A percentile compares a stretch with the other conserved stretches of the same genome.
phyloP scores from a whole-genome alignment of 2,797 vertebrate genomes.

The Melanotaenia pygmaea region DNA sequence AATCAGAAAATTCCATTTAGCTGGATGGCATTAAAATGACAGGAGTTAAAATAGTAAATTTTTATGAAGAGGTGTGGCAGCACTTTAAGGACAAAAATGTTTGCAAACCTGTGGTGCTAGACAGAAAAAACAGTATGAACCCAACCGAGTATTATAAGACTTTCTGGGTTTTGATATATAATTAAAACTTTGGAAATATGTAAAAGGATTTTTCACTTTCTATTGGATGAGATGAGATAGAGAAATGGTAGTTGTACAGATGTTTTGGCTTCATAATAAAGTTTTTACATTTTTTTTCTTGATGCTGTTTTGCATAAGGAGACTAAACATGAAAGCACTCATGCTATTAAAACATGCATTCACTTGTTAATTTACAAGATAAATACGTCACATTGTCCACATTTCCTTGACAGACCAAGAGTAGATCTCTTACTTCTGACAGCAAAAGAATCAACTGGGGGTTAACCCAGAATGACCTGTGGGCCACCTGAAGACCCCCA shows the following conservation, averaged over 20 bases:
- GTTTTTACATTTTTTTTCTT: neutral
- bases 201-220: neutral
- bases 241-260: neutral
- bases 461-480: constrained; percentile 73
- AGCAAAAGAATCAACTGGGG: constrained; percentile 71
- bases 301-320: constrained; percentile 2
- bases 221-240: neutral
- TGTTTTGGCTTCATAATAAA: neutral
- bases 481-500: constrained; percentile 74
- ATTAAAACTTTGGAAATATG: neutral
- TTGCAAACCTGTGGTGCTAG: too few species aligned
- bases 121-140: too few species aligned
- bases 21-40: neutral
- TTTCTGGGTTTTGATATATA: too few species aligned
- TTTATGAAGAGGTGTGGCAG: neutral
- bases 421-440: constrained; percentile 62
- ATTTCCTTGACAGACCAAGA: constrained; percentile 61
- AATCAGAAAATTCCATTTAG: neutral
- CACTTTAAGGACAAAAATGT: neutral
- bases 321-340: constrained; percentile 23
- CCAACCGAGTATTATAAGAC: too few species aligned
- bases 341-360: constrained; percentile 19
- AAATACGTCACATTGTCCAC: constrained; percentile 57
- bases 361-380: constrained; percentile 35
- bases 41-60: neutral